phyloP scores from a whole-genome alignment of 1,140 invertebrate species.

The Zaprionus ghesquierei region DNA sequence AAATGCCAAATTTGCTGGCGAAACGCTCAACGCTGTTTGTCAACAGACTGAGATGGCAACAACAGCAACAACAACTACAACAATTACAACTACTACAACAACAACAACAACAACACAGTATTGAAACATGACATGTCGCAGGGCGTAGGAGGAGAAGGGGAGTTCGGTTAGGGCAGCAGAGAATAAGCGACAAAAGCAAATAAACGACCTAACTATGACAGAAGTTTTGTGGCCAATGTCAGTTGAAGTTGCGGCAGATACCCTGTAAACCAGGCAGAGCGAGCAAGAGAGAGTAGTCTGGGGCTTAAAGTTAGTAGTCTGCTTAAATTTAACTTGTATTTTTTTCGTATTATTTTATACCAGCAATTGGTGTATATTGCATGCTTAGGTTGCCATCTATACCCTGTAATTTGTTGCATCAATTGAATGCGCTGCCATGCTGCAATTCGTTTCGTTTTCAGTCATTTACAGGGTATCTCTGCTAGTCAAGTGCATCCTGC shows the following conservation, averaged over 20 bases:
- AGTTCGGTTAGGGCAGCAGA: background rate
- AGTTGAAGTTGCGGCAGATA: background rate
- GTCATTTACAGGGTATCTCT: background rate
- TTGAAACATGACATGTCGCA: slow-evolving; percentile 56
- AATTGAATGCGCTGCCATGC: background rate
- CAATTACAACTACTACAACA: background rate
- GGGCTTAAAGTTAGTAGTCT: too few species aligned
- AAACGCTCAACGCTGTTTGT: slow-evolving; percentile 44
- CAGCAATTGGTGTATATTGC: background rate
- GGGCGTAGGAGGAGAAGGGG: slow-evolving; percentile 13
- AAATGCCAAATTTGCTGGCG: slow-evolving; percentile 38
- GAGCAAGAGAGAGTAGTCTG: background rate
- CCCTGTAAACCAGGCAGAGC: background rate
- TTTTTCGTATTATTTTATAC: too few species aligned
- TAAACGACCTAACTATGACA: slow-evolving; percentile 23
- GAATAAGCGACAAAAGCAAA: slow-evolving; percentile 27
- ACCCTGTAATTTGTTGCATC: background rate
- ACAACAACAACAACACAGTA: slow-evolving; percentile 7
- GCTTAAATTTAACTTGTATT: too few species aligned
- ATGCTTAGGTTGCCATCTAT: background rate
- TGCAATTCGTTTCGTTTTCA: background rate
- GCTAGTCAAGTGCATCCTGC: background rate
- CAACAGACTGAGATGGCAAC: slow-evolving; percentile 24
- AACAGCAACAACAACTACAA: background rate
- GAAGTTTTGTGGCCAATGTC: slow-evolving; percentile 6